Evolutionary conservation across 2,797 vertebrate species (phyloP).

Genomic region (Mareca strepera): DNA sequence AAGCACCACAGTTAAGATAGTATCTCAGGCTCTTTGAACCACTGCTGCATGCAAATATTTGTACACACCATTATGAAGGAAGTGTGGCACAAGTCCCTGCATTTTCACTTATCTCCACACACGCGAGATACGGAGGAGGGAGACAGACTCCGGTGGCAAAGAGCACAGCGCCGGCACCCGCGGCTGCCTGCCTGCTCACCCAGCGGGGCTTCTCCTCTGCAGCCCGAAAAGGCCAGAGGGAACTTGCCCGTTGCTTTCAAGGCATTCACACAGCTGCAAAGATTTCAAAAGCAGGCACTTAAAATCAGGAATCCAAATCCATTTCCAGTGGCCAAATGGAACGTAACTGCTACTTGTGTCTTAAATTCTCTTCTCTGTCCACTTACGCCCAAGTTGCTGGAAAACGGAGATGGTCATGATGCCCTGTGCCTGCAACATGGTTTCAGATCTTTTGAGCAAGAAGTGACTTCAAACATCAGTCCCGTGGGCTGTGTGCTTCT

Average conservation of each 20-base stretch:
- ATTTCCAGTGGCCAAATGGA: neutral
- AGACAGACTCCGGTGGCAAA: neutral
- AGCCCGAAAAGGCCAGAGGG: neutral
- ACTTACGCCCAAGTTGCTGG: neutral
- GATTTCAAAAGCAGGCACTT: neutral
- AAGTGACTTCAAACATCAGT: neutral
- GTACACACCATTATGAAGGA: conserved; percentile 53
- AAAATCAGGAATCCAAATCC: neutral
- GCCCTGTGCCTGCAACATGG: neutral
- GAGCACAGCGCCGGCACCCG: neutral
- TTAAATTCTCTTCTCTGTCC: neutral
- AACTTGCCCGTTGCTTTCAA: neutral
- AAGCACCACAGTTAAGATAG: conserved; percentile 66
- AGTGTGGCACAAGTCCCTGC: conserved; percentile 45
- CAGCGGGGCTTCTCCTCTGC: neutral
- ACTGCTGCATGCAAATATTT: conserved; percentile 67
- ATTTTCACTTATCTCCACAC: conserved; percentile 34
- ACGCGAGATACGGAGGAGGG: neutral
- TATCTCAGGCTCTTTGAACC: conserved; percentile 63
- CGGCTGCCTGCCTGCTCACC: neutral
- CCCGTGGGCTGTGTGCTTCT: neutral
- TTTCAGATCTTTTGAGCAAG: neutral
- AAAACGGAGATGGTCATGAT: neutral
- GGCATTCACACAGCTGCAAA: neutral
- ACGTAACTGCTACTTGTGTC: neutral